phyloP scores from a whole-genome alignment of 2,113 vertebrate species.

The Neolamprologus devosi region DNA sequence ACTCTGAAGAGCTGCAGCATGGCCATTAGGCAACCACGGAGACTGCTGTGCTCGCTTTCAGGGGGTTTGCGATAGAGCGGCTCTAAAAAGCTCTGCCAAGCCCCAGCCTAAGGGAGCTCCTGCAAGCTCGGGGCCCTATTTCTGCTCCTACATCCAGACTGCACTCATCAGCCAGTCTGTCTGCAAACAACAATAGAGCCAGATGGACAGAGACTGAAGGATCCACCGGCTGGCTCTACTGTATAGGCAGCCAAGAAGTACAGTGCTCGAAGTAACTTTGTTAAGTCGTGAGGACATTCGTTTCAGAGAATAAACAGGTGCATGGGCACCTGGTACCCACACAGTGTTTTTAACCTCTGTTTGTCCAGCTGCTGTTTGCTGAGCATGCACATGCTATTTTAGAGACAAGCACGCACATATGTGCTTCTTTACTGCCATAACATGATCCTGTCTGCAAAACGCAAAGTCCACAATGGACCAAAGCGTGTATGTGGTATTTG shows the following conservation, averaged over 20 bases:
- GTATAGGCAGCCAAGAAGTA: conserved; percentile 20
- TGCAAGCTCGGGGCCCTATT: conserved; percentile 34
- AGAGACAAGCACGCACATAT: background rate
- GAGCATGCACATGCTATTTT: background rate
- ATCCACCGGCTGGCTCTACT: conserved; percentile 13
- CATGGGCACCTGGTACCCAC: background rate
- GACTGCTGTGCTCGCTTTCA: conserved; percentile 38
- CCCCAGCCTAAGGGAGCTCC: conserved; percentile 44
- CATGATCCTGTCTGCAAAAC: background rate
- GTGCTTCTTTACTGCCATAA: background rate
- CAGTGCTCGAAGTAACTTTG: conserved; percentile 36
- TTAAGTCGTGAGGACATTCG: background rate
- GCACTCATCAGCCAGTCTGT: conserved; percentile 51
- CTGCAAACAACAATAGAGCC: conserved; percentile 58
- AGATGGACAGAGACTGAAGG: conserved; percentile 42
- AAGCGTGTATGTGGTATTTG: background rate
- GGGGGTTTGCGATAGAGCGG: conserved; percentile 29
- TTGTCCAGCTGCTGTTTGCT: background rate
- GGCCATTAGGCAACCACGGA: conserved; percentile 60
- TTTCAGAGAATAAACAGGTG: conserved; percentile 3
- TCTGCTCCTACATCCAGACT: conserved; percentile 30
- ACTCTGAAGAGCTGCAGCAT: conserved; percentile 46
- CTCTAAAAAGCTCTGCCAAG: conserved; percentile 55
- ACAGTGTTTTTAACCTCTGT: background rate
- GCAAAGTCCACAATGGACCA: background rate